Evolutionary conservation across 2,797 vertebrate genomes (phyloP), one percentile per base, ranked within the genome.

Genomic region (Acipenser oxyrinchus): DNA sequence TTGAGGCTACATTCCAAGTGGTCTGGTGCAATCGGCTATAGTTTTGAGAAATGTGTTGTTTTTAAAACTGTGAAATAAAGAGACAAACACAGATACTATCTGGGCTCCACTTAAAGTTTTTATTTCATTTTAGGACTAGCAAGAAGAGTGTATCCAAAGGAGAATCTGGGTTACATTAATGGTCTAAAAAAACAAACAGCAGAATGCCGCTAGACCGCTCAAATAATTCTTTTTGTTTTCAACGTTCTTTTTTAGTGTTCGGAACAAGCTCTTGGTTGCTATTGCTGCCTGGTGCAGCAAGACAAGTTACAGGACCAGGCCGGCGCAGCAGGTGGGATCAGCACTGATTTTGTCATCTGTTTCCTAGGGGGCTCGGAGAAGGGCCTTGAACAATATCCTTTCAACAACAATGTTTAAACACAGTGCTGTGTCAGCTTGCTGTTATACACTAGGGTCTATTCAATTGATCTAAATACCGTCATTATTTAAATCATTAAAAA

Each of bases 341-440:
- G 65, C 37, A 78, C 87, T 70, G 87, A 89, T 78, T 93, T 94
- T 0, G 92, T 98, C 66, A 84, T 94, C 80, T 98, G 97, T 83
- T 94, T 98, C 70, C 87, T 99, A 75, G 96, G 95, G 37, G 95
- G 94, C 55, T 95, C 94, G 50, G 97, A 99, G 78, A 98, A 98
- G 81, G 94, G 94, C 68, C 92, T 99, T 11, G 97, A 98, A 72
- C 77, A 96, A 99, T 99, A 99, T 98, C 95, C 93, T 97, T 93
- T 76, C 55, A 37, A 5, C 37, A 37, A 37, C 18, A 18, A 18
- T 18, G 18, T 18, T 18, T 18, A 18, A 18, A 18, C 52, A 37
- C 37, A 53, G 52, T 9, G 52, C 52, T 9, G 52, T 12, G 52
- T 1, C 51, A 51, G 23, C 10, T 1, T 8, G 10, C 10, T 12